Evolutionary conservation across 2,797 vertebrate genomes (phyloP), one percentile per base, ranked within the genome.

Genomic region (Onychomys arenicola): DNA sequence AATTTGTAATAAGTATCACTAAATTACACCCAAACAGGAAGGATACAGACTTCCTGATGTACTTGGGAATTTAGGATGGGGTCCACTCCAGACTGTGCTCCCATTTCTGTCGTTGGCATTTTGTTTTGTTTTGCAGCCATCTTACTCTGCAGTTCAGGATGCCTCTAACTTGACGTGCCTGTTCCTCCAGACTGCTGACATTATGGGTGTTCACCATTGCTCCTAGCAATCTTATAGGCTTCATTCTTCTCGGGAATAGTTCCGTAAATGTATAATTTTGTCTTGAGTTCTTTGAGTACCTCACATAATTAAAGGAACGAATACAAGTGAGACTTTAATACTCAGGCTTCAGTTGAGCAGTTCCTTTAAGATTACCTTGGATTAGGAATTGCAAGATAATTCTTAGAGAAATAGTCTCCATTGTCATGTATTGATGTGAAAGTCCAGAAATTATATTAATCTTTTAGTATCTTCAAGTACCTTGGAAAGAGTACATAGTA

Each of bases 371-470:
- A 84, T 59, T 88, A 80, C 32, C 2, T 73, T 84, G 65, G 17
- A n/a, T 82, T 65, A 90, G 46, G 19, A 49, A 91, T 89, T 93
- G 67, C 10, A 84, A 90, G 5, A 57, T 34, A 82, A 55, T 89
- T 90, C 40, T 90, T 97, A 59, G 43, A 93, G 34, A 96, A 97
- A 90, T 59, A 92, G 6, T 94, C n/a, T 61, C 59, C 11, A 77
- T n/a, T 92, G 32, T 84, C 46, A 80, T 94, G 76, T 17, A 69
- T 89, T 52, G 29, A 59, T 4, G 8, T 73, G 32, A 87, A 95
- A 76, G 57, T 57, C 75, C 57, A 91, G 46, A 90, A 96, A 76
- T 57, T 55, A 55, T 27, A 91, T 81, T 78, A 52, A 59, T 65
- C 2, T 59, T 29, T 87, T 94, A 73, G 4, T 49, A 81, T 73